A percentile compares a stretch with the other conserved stretches of the same genome.
phyloP scores from a whole-genome alignment of 2,797 vertebrate species.

The Chiroxiphia lanceolata region DNA sequence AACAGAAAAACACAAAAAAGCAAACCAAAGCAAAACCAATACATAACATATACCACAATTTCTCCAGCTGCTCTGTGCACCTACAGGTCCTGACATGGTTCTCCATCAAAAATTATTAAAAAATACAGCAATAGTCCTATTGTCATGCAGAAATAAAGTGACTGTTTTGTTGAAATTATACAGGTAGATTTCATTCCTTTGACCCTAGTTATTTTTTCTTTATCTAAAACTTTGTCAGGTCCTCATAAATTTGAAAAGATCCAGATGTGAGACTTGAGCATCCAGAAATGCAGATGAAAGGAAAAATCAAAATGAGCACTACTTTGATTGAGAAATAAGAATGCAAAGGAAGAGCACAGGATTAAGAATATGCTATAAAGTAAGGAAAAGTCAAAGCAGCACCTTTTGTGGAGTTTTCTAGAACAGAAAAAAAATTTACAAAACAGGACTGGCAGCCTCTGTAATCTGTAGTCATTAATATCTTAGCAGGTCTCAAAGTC shows the following conservation, averaged over 20 bases:
- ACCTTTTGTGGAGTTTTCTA: not conserved
- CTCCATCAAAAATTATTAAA: not conserved
- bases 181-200: not conserved
- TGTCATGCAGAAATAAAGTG: not conserved
- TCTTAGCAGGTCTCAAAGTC: not conserved
- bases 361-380: not conserved
- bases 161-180: not conserved
- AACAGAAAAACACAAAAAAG: not conserved
- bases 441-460: not conserved
- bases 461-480: not conserved
- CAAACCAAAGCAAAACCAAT: accelerated
- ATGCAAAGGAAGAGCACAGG: not conserved
- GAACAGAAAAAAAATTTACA: not conserved
- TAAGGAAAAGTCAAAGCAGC: not conserved
- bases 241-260: not conserved
- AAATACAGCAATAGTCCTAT: not conserved
- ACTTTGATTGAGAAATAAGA: not conserved
- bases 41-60: not conserved
- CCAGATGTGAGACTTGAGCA: not conserved
- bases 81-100: not conserved
- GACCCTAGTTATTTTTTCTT: not conserved
- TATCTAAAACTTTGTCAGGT: not conserved
- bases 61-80: not conserved
- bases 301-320: not conserved
- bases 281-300: not conserved